Conservation (phyloP, 2,888 invertebrate genomes). For the Caenorhabditis doughertyi region DNA sequence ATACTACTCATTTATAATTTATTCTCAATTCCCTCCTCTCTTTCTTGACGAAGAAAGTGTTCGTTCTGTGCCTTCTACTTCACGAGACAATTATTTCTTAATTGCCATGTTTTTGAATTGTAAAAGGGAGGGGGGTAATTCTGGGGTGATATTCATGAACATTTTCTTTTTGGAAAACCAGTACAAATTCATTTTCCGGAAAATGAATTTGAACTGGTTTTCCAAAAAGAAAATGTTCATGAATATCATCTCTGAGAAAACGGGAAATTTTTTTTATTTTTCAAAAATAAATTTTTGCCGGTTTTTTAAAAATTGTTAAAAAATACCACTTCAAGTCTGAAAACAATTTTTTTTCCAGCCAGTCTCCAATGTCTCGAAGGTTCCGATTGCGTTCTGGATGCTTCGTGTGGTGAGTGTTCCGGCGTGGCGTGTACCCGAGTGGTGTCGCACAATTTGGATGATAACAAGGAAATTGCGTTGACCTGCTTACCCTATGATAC, state of each 20-base stretch:
- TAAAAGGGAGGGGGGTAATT: too few relatives aligned
- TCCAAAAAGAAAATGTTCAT: too few relatives aligned
- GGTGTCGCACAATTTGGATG: constrained; percentile 67
- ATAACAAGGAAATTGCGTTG: constrained; percentile 68
- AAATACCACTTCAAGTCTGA: too few relatives aligned
- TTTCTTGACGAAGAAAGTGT: too few relatives aligned
- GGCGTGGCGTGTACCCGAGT: constrained; percentile 71
- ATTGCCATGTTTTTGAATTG: constrained; percentile 19
- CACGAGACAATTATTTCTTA: background rate
- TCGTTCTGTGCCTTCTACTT: background rate
- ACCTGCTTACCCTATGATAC: constrained; percentile 73
- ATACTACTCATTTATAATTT: constrained; percentile 3
- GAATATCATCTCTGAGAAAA: too few relatives aligned
- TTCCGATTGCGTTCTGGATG: constrained; percentile 70
- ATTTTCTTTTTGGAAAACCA: too few relatives aligned
- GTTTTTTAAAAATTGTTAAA: too few relatives aligned
- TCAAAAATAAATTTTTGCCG: too few relatives aligned
- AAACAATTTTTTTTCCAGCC: constrained; percentile 64
- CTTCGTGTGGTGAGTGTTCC: constrained; percentile 68
- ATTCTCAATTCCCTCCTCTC: background rate
- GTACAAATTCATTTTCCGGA: too few relatives aligned
- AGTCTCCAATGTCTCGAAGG: constrained; percentile 72
- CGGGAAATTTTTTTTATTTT: background rate
- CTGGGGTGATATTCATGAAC: too few relatives aligned
- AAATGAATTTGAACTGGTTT: too few relatives aligned